A percentile compares a stretch with the other conserved stretches of the same genome.
Conservation (phyloP, 2,113 vertebrate genomes). For the Camelus bactrianus region DNA sequence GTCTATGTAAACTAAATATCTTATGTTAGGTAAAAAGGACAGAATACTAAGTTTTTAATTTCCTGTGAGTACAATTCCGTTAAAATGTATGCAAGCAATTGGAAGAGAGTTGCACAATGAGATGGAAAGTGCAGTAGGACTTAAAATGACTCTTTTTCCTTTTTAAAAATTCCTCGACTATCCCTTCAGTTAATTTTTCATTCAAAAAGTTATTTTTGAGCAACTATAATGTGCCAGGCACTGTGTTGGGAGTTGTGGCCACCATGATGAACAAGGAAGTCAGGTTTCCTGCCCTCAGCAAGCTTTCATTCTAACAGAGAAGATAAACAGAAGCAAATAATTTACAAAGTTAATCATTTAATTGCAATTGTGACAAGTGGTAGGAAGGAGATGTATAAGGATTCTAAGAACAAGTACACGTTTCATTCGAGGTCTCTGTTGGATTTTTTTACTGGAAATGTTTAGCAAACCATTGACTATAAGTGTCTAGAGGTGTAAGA, state of each 20-base stretch:
- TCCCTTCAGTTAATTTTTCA: neutral
- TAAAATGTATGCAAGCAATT: neutral
- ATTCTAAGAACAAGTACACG: neutral
- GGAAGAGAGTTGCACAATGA: neutral
- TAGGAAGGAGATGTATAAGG: neutral
- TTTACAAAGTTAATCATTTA: neutral
- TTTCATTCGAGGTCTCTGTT: neutral
- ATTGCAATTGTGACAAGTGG: neutral
- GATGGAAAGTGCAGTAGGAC: neutral
- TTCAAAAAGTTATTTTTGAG: conserved; percentile 1
- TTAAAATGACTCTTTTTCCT: neutral
- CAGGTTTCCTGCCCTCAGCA: neutral
- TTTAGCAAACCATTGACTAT: neutral
- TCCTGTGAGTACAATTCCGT: neutral
- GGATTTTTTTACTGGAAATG: neutral
- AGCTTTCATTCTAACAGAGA: neutral
- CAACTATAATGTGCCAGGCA: neutral
- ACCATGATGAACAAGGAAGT: neutral
- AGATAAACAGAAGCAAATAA: neutral
- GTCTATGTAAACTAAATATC: neutral
- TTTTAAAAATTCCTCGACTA: neutral
- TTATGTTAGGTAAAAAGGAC: conserved; percentile 9
- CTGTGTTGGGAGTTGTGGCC: neutral
- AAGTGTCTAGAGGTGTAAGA: neutral
- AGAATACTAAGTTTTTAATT: conserved; percentile 40